A percentile compares a stretch with the other conserved stretches of the same genome.
phyloP scores from a whole-genome alignment of 2,888 invertebrate genomes.

The Tipula lateralis region DNA sequence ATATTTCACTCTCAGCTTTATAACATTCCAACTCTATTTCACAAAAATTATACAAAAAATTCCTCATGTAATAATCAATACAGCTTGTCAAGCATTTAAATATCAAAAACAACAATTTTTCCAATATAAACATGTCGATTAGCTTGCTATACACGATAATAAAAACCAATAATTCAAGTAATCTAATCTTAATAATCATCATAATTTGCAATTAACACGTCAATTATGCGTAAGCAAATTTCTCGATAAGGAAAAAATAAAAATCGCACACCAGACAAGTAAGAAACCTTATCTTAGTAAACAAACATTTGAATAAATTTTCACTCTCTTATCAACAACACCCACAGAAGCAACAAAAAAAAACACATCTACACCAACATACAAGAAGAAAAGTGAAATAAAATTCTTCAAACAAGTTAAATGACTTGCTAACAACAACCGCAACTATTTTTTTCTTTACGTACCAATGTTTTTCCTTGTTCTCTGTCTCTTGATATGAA shows the following conservation, averaged over 20 bases:
- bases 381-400: not conserved
- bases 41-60: too few relatives aligned
- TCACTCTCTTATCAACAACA: conserved; percentile 19
- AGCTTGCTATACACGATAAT: too few relatives aligned
- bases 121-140: too few relatives aligned
- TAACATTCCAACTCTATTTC: too few relatives aligned
- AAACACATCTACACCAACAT: not conserved
- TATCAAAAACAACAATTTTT: too few relatives aligned
- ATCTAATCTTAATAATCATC: not conserved
- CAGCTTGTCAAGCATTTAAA: too few relatives aligned
- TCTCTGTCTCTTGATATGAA: not conserved
- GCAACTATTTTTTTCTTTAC: not conserved
- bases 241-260: not conserved
- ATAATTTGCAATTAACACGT: not conserved
- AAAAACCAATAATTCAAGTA: not conserved
- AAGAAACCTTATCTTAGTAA: not conserved
- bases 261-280: not conserved
- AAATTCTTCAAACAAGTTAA: not conserved
- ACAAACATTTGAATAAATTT: conserved; percentile 24
- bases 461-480: not conserved
- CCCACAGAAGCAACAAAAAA: not conserved
- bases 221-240: not conserved
- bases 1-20: too few relatives aligned
- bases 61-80: too few relatives aligned
- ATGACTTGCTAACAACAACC: not conserved